phyloP scores from a whole-genome alignment of 1,140 invertebrate species.

The Reticulitermes speratus region DNA sequence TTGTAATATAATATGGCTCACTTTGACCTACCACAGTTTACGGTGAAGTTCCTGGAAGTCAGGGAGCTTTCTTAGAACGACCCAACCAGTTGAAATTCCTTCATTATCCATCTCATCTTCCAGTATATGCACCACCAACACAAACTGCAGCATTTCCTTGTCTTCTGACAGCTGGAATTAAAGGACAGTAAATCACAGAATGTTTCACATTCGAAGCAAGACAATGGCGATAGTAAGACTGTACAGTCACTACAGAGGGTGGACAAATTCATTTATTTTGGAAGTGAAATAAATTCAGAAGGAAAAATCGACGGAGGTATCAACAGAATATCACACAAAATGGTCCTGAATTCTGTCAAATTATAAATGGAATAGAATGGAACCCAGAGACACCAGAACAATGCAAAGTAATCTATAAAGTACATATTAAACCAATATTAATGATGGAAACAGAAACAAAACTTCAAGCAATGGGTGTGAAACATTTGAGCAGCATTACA shows the following conservation, averaged over 20 bases:
- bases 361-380: no score
- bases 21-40: constrained; percentile 61
- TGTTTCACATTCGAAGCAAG: background rate
- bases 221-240: background rate
- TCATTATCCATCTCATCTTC: constrained; percentile 62
- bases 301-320: no score
- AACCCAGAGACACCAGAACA: no score
- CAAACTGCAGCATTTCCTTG: constrained; percentile 76
- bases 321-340: no score
- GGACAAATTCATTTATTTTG: no score
- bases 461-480: no score
- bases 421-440: no score
- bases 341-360: no score
- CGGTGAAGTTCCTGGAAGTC: constrained; percentile 84
- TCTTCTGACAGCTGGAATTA: constrained; percentile 66
- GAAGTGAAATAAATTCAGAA: no score
- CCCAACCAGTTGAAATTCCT: constrained; percentile 77
- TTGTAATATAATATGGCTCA: background rate
- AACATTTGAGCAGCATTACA: no score
- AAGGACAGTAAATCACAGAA: constrained; percentile 9
- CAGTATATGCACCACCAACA: constrained; percentile 75
- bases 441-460: no score
- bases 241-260: background rate
- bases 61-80: constrained; percentile 74
- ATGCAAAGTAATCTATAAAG: no score